Percentiles rank a stretch among this genome's conserved stretches.
phyloP scores from a whole-genome alignment of 2,888 invertebrate genomes.

The Ochropacha duplaris region DNA sequence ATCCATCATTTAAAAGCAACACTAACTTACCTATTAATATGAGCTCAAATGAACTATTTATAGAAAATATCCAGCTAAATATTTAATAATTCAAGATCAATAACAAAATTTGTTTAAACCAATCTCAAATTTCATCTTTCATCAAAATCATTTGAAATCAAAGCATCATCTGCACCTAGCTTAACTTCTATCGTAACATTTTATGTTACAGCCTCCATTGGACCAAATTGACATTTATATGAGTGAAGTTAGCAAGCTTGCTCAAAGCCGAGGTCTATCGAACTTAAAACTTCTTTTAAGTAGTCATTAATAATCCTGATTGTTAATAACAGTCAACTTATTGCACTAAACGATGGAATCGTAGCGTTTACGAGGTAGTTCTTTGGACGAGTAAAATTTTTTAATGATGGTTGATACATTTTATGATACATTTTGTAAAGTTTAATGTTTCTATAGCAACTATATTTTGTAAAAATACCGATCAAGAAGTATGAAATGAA shows the following conservation, averaged over 20 bases:
- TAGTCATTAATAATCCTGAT: conserved; percentile 32
- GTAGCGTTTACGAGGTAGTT: conserved; percentile 10
- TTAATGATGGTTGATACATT: conserved; percentile 18
- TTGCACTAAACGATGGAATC: background rate
- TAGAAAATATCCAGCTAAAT: too few species aligned
- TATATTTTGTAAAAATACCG: background rate
- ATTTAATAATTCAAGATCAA: too few species aligned
- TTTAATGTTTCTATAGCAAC: background rate
- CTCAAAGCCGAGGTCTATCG: conserved; percentile 17
- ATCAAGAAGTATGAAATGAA: background rate
- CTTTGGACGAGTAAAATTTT: conserved; percentile 25
- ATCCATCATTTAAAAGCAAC: too few species aligned
- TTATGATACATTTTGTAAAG: background rate
- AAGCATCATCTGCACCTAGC: conserved; percentile 42
- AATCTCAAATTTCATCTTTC: background rate
- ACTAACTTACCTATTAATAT: too few species aligned
- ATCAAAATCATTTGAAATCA: conserved; percentile 11
- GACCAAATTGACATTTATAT: conserved; percentile 71
- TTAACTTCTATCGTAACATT: conserved; percentile 59
- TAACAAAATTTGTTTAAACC: background rate
- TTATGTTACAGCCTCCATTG: conserved; percentile 69
- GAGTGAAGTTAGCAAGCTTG: conserved; percentile 35
- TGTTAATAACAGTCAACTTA: conserved; percentile 13
- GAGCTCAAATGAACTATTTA: too few species aligned
- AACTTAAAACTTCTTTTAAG: conserved; percentile 30